phyloP scores from a whole-genome alignment of 2,888 invertebrate species.

The Steinernema scapterisci region DNA sequence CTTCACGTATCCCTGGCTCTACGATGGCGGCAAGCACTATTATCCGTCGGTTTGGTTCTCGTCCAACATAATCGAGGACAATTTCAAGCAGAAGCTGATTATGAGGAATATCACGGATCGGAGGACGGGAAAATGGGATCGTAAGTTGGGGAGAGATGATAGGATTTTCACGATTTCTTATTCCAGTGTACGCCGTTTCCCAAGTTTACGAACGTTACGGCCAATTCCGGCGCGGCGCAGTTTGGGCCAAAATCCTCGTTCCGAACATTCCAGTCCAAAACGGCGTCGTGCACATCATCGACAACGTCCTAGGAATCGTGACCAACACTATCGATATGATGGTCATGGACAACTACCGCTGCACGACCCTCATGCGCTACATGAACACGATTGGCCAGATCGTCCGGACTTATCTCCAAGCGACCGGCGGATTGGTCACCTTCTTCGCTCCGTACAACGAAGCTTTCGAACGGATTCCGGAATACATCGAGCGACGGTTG shows the following conservation, averaged over 20 bases:
- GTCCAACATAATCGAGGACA: constrained; percentile 67
- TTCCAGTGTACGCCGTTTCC: constrained; percentile 65
- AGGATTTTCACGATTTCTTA: background rate
- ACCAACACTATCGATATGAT: constrained; percentile 66
- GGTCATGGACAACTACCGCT: constrained; percentile 60
- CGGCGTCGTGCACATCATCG: constrained; percentile 68
- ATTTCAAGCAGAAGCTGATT: constrained; percentile 65
- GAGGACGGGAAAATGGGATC: constrained; percentile 64
- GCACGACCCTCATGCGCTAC: constrained; percentile 66
- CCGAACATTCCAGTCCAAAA: constrained; percentile 68
- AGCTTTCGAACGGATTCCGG: constrained; percentile 68
- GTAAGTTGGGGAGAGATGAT: constrained; percentile 43
- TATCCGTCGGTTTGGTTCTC: constrained; percentile 66
- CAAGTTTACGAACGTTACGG: constrained; percentile 67
- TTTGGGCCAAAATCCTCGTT: constrained; percentile 67
- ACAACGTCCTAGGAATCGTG: constrained; percentile 67
- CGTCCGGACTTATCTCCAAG: constrained; percentile 64
- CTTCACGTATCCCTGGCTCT: constrained; percentile 67
- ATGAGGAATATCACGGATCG: constrained; percentile 67
- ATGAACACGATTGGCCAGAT: constrained; percentile 67
- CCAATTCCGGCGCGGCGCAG: constrained; percentile 66
- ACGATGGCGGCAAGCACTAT: constrained; percentile 66
- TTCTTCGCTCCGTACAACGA: constrained; percentile 68
- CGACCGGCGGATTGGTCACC: constrained; percentile 62
- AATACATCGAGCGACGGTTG: constrained; percentile 65